Conservation (phyloP, 2,797 vertebrate genomes). For the Amblyraja radiata region DNA sequence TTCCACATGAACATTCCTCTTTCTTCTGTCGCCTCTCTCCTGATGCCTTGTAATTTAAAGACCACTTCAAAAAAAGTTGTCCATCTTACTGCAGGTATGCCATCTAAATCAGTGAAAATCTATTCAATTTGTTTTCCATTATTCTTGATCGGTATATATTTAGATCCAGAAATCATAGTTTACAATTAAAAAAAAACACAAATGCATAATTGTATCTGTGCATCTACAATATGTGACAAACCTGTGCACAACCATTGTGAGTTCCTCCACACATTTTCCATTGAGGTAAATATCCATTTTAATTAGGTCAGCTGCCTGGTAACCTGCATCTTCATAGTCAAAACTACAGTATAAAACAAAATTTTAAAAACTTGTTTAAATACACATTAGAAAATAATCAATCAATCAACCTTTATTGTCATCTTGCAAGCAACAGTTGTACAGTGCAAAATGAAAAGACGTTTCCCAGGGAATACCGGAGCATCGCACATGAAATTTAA, state of each 20-base stretch:
- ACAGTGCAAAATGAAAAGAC: too few species aligned
- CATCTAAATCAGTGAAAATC: neutral
- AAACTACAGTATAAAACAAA: constrained; percentile 62
- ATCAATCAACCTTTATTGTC: too few species aligned
- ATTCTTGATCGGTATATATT: too few species aligned
- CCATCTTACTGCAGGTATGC: neutral
- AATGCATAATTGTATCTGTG: neutral
- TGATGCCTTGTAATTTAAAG: too few species aligned
- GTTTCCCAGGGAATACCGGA: too few species aligned
- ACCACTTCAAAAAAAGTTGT: neutral
- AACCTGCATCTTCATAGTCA: constrained; percentile 91
- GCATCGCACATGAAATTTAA: too few species aligned
- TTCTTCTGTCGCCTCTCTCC: too few species aligned
- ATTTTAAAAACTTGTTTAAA: neutral
- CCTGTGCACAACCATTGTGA: constrained; percentile 78
- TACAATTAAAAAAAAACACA: neutral
- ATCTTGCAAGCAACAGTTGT: too few species aligned
- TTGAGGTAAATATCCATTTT: constrained; percentile 92
- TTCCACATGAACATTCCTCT: too few species aligned
- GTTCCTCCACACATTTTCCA: constrained; percentile 79
- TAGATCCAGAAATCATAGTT: neutral
- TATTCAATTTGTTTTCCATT: too few species aligned
- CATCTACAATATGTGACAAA: constrained; percentile 42
- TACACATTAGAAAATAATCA: neutral
- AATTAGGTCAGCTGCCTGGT: constrained; percentile 77